Evolutionary conservation across 2,888 invertebrate species (phyloP).

Genomic region (Phengaris arion): DNA sequence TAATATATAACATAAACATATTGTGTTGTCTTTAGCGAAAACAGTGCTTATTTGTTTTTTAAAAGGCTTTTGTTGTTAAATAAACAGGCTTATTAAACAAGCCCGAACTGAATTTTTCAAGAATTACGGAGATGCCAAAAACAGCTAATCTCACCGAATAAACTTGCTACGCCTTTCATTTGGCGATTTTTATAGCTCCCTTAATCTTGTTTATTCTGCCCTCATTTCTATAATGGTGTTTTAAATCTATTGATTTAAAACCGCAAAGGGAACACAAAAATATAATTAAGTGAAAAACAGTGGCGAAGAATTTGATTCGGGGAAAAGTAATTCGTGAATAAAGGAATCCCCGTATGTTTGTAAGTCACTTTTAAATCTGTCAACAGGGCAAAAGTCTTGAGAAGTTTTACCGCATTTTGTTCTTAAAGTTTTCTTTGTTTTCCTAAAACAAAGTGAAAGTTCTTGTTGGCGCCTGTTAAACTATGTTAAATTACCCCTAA

Average conservation of each 20-base stretch:
- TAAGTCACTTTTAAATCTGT: conserved; percentile 29
- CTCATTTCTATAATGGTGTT: neutral
- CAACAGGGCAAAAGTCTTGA: conserved; percentile 17
- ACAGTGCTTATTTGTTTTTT: no score
- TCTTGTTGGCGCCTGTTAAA: conserved; percentile 23
- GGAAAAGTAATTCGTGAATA: conserved; percentile 27
- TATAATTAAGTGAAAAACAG: conserved; percentile 1
- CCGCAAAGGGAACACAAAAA: conserved; percentile 9
- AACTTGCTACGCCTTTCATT: conserved; percentile 1
- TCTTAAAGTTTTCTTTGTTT: conserved; percentile 24
- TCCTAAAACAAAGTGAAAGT: conserved; percentile 28
- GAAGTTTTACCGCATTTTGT: conserved; percentile 21
- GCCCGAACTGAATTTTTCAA: neutral
- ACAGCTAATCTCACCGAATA: conserved; percentile 3
- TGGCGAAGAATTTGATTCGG: conserved; percentile 4
- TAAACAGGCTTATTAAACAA: neutral
- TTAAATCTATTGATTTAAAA: neutral
- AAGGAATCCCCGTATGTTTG: conserved; percentile 20
- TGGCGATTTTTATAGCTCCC: neutral
- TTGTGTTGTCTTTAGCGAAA: no score
- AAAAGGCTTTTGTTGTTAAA: neutral
- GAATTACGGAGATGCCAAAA: neutral
- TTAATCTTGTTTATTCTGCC: neutral
- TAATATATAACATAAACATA: no score
- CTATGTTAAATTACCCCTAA: conserved; percentile 19